Conservation (phyloP, 2,888 invertebrate genomes). For the Phaedon cochleariae region DNA sequence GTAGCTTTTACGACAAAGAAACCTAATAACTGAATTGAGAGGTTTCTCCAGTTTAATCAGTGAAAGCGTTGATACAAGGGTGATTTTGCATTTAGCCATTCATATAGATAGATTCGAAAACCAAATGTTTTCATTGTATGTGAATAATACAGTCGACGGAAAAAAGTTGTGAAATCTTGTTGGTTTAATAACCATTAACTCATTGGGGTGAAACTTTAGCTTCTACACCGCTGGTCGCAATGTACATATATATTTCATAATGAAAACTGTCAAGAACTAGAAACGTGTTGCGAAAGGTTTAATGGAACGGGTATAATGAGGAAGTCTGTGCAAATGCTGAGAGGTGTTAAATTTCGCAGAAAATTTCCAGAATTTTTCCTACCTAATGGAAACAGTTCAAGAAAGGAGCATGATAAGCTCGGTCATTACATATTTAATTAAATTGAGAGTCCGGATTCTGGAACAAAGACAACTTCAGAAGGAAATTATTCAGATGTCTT, state of each 20-base stretch:
- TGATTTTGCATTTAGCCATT: too few species aligned
- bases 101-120: too few species aligned
- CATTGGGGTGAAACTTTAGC: not conserved
- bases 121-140: too few species aligned
- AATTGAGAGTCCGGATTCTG: not conserved
- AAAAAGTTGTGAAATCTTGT: too few species aligned
- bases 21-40: too few species aligned
- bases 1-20: too few species aligned
- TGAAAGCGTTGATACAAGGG: too few species aligned
- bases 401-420: not conserved
- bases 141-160: too few species aligned
- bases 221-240: not conserved
- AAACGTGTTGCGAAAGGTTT: not conserved
- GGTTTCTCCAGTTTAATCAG: too few species aligned
- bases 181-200: too few species aligned
- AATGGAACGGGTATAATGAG: not conserved
- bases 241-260: not conserved
- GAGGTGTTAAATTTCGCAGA: not conserved
- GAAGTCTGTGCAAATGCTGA: not conserved
- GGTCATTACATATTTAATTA: not conserved
- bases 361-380: not conserved
- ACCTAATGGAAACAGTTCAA: not conserved
- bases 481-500: not conserved
- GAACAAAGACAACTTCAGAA: not conserved
- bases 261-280: not conserved